Evolutionary conservation across 2,797 vertebrate genomes (phyloP).

Genomic region (Enteromius thamalakanensis): DNA sequence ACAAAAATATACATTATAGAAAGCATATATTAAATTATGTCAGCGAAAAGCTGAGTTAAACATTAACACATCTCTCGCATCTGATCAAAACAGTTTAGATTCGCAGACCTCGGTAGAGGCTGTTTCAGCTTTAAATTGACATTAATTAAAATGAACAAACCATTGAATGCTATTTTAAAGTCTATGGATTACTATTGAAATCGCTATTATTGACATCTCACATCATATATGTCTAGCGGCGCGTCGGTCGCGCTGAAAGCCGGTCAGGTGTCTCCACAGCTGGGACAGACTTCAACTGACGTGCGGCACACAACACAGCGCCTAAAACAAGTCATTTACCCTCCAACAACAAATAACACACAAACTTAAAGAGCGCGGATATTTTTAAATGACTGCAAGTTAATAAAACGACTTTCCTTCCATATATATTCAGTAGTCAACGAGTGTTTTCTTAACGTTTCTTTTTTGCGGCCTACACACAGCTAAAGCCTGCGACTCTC

Average conservation of each 20-base stretch:
- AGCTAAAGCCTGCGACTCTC: conserved; percentile 68
- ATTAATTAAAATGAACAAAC: neutral
- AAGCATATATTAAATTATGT: neutral
- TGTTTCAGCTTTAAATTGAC: neutral
- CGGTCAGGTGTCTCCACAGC: conserved; percentile 67
- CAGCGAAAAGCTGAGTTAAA: neutral
- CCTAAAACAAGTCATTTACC: conserved; percentile 8
- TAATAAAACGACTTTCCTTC: neutral
- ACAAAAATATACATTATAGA: neutral
- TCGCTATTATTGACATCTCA: neutral
- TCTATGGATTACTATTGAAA: neutral
- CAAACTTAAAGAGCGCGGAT: neutral
- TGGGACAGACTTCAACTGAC: conserved; percentile 42
- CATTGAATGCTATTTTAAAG: neutral
- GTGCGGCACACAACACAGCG: conserved; percentile 41
- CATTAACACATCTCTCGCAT: neutral
- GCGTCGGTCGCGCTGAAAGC: conserved; percentile 73
- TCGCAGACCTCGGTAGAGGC: neutral
- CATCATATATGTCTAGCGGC: conserved; percentile 60
- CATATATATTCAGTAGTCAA: neutral
- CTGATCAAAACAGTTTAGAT: neutral
- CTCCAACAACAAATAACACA: neutral
- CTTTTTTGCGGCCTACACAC: conserved; percentile 72
- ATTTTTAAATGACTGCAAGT: neutral
- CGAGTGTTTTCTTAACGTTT: conserved; percentile 4